Base-by-base conservation (phyloP, 2,113 vertebrate species). In the Redunca redunca region DNA sequence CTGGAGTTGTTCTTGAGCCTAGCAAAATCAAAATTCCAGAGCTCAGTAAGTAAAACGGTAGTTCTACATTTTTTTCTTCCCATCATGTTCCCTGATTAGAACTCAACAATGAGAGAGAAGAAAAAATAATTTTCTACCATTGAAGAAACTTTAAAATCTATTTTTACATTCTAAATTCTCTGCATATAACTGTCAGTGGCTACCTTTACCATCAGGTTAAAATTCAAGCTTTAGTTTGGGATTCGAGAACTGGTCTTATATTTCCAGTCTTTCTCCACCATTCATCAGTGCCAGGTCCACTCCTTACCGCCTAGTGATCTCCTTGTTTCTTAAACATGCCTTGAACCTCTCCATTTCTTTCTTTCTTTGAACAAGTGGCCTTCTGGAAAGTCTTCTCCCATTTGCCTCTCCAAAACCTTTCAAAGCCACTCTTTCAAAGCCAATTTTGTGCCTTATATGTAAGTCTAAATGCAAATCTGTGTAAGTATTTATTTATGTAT, bases 1-100 rank as follows among this genome's bases (percentile, higher is more conserved):
- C 91, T 99, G 99, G 81, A 99, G 99, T 96, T 99, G 99, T 96
- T 99, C 99, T 0, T 99, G 99, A 97, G 99, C 99, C 99, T 99
- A 96, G 98, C 97, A 21, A 98, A 97, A 97, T 94, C 3, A 97
- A 80, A 98, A 91, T 71, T 57, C 95, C 25, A 98, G 3, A 86
- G 78, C 96, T 97, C 84, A 97, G 43, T 33, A 77, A 86, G 62
- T 62, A 26, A 88, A 93, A 83, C 12, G 14, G 36, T 15, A 67
- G 60, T 3, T 81, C 64, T 10, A 0, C 33, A 33, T 28, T 77
- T 77, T 77, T 33, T 53, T 26, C 88, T 85, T 94, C 46, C 78
- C 48, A 3, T 55, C 17, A 58, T 28, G 7, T 58, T 55, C 84
- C 74, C 94, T 57, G 11, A 28, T 8, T 81, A 86, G 78, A 78